These are phyloP conservation scores for Hydropsyche tenuis DNA, from an alignment of 1,140 invertebrate genomes.

Conservation along the genomic window DNA sequence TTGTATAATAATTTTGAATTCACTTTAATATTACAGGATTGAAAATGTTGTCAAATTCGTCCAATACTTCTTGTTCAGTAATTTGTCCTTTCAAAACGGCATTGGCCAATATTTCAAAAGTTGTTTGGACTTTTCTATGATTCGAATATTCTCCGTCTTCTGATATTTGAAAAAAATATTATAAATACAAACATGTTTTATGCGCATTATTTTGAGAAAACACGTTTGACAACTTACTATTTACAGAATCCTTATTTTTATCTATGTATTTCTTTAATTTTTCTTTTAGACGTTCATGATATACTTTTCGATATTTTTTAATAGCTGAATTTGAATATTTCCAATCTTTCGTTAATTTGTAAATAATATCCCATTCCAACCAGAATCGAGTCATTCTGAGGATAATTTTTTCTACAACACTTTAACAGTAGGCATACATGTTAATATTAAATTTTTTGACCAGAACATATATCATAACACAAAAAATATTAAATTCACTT, in stretches of 20 bases:
- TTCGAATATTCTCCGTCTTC: background rate
- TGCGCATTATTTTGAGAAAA: too few species aligned
- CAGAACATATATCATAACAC: background rate
- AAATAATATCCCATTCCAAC: background rate
- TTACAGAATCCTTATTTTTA: background rate
- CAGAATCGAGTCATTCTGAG: constrained; percentile 31
- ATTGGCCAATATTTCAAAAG: background rate
- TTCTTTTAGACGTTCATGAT: background rate
- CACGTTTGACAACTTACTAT: too few species aligned
- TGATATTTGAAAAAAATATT: too few species aligned
- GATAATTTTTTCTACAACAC: too few species aligned
- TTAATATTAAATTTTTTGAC: background rate
- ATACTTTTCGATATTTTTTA: background rate
- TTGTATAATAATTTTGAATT: background rate
- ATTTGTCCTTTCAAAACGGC: constrained; percentile 2
- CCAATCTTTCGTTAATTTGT: background rate
- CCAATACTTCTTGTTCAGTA: constrained; percentile 2
- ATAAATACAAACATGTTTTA: too few species aligned
- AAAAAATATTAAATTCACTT: background rate
- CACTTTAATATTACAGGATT: constrained; percentile 12
- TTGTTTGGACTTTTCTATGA: background rate
- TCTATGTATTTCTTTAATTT: background rate
- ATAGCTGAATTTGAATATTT: background rate
- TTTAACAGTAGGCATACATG: too few species aligned
- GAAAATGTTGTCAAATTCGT: constrained; percentile 23